phyloP scores from a whole-genome alignment of 2,113 vertebrate species.

The Muntiacus reevesi region DNA sequence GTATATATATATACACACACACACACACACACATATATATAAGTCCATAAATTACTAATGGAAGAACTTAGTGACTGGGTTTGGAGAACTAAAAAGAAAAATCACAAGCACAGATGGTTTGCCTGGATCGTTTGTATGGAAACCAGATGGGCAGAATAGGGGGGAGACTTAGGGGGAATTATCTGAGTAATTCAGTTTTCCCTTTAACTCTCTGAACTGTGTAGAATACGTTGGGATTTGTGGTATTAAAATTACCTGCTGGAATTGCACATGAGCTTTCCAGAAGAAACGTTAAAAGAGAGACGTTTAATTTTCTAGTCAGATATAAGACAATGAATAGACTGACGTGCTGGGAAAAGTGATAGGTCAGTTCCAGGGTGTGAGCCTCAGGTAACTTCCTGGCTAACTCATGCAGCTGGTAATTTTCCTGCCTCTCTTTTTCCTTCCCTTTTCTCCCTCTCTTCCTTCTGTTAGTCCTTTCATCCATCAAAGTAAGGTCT shows the following conservation, averaged over 20 bases:
- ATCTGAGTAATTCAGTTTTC: not conserved
- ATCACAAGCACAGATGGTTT: not conserved
- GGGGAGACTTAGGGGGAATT: not conserved
- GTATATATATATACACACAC: not conserved
- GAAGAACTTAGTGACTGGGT: not conserved
- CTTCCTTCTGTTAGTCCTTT: not conserved
- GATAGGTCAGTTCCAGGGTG: not conserved
- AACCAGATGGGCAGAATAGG: conserved; percentile 3
- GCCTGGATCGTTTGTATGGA: not conserved
- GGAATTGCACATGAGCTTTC: not conserved
- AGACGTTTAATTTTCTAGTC: not conserved
- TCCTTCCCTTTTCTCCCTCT: not conserved
- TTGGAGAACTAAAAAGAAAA: conserved; percentile 2
- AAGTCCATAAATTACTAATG: not conserved
- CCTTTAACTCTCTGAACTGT: not conserved
- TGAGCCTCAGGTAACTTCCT: not conserved
- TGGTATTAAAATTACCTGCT: not conserved
- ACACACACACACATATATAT: not conserved
- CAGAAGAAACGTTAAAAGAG: not conserved
- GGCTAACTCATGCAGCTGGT: rapidly evolving
- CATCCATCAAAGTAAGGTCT: not conserved
- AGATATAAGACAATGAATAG: conserved; percentile 6
- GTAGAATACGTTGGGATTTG: not conserved
- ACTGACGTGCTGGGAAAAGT: not conserved
- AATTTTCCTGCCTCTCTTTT: not conserved